phyloP scores from a whole-genome alignment of 2,888 invertebrate species.

The Therioaphis trifolii region DNA sequence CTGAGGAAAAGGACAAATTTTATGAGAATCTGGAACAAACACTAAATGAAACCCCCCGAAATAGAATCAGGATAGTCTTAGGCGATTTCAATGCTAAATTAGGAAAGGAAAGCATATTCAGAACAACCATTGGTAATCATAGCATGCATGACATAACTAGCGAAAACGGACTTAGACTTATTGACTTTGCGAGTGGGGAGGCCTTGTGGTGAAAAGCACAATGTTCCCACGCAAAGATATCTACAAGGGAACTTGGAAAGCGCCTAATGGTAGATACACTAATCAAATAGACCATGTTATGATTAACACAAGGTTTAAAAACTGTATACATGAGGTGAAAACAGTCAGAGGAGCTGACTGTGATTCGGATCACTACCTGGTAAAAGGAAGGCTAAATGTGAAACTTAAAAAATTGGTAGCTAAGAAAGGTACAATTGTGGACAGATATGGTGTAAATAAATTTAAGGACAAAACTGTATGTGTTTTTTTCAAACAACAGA shows the following conservation, averaged over 20 bases:
- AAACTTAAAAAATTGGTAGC: too few species aligned
- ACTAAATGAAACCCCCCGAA: conserved; percentile 1
- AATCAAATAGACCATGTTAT: neutral
- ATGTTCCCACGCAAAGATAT: conserved; percentile 23
- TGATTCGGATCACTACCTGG: neutral
- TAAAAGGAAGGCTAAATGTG: neutral
- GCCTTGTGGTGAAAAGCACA: conserved; percentile 10
- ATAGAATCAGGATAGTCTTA: too few species aligned
- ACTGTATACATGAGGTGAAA: neutral
- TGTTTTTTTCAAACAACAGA: neutral
- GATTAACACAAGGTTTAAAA: conserved; percentile 25
- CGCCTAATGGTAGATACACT: too few species aligned
- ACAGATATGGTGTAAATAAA: too few species aligned
- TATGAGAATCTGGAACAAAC: neutral
- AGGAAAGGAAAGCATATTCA: too few species aligned
- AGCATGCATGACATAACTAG: too few species aligned
- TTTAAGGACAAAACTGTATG: too few species aligned
- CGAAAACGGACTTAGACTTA: conserved; percentile 20
- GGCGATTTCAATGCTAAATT: too few species aligned
- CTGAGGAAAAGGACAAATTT: neutral
- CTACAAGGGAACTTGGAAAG: neutral
- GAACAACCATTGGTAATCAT: too few species aligned
- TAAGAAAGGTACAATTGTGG: too few species aligned
- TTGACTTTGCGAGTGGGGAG: conserved; percentile 7
- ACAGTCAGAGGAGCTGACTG: conserved; percentile 1